phyloP scores from a whole-genome alignment of 2,888 invertebrate genomes.

The Lasioglossum leucozonium region DNA sequence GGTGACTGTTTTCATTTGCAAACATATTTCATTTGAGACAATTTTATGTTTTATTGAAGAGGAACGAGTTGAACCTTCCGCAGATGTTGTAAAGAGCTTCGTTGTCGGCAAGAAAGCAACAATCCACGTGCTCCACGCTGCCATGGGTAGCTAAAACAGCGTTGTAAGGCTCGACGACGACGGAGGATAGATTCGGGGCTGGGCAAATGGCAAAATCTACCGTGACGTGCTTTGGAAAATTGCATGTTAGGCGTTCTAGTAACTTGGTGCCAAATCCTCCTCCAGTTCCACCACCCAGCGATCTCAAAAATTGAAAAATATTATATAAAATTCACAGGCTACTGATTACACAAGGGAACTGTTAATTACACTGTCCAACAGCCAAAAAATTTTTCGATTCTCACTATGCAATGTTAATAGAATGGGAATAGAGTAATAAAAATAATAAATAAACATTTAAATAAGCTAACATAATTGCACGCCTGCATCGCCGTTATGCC shows the following conservation, averaged over 20 bases:
- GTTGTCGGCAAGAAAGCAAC: slow-evolving; percentile 91
- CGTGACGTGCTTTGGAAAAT: slow-evolving; percentile 88
- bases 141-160: slow-evolving; percentile 89
- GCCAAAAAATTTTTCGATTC: no score
- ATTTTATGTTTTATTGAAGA: background rate
- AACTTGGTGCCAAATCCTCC: slow-evolving; percentile 90
- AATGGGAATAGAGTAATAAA: no score
- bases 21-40: background rate
- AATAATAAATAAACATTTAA: no score
- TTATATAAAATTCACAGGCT: background rate
- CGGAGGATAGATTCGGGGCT: slow-evolving; percentile 92
- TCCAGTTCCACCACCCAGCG: slow-evolving; percentile 92
- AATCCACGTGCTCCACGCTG: slow-evolving; percentile 89
- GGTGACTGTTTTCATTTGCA: background rate
- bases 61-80: slow-evolving; percentile 78
- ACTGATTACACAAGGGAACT: background rate
- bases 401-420: no score
- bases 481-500: no score
- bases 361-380: no score
- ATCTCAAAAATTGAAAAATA: slow-evolving; percentile 80
- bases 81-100: slow-evolving; percentile 92
- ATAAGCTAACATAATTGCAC: no score
- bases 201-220: slow-evolving; percentile 92
- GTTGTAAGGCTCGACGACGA: slow-evolving; percentile 92
- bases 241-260: slow-evolving; percentile 87